Evolutionary conservation across 2,797 vertebrate genomes (phyloP), one percentile per base, ranked within the genome.

Genomic region (Platyrinchus mystaceus): DNA sequence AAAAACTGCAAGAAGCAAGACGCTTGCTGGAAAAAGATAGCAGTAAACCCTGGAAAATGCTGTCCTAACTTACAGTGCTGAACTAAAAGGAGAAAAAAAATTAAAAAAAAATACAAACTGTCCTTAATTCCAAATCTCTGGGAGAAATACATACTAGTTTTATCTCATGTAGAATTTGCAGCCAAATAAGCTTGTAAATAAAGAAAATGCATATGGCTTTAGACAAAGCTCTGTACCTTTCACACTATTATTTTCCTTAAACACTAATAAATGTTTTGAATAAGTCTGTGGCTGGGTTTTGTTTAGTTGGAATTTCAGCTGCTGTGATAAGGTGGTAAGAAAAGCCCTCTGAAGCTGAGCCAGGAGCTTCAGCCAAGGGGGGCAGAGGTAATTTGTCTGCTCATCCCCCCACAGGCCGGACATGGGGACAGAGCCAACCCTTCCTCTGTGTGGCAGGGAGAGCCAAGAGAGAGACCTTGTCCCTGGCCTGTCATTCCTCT

Each of bases 231-330:
- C 94, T 95, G 92, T 96, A 90, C 67, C 34, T 84, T 97, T 96
- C 96, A 89, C 93, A 73, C 28, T 97, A 52, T 93, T 97, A 96
- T 96, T 97, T 96, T 94, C 95, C 96, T 94, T 90, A 92, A 96
- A 94, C 88, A 90, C 87, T 86, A 96, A 97, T 97, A 96, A 97
- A 97, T 91, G 79, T 95, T 97, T 97, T 93, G 86, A 96, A 83
- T 95, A 96, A 94, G 91, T 50, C 79, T 89, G 76, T 26, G 91
- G 56, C 89, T 94, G 94, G 78, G 37, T 90, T 92, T 83, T 94
- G 80, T 94, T 76, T 19, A 84, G 85, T 50, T 91, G 93, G 71
- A 68, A 52, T 53, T 87, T 58, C 11, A 21, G 89, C 68, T n/a
- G 87, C 74, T 74, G 46, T 0, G 55, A 69, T 86, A 73, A 91